Conservation (phyloP, 2,888 invertebrate species). For the Limnephilus auricula region DNA sequence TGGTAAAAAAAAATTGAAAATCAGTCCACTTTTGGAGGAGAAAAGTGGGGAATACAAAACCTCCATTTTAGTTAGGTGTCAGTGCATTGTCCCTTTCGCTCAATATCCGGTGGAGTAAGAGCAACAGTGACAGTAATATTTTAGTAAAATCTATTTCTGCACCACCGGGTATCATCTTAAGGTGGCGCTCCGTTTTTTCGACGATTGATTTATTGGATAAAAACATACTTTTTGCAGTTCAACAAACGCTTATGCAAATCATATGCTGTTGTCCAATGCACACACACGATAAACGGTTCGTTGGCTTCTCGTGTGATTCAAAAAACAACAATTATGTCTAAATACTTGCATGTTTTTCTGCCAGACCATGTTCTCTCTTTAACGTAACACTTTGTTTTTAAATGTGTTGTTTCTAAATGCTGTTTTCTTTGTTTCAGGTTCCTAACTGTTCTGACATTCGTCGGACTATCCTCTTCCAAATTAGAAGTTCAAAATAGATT, state of each 20-base stretch:
- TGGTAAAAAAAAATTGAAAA: no score
- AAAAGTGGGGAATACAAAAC: no score
- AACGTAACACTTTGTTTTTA: background rate
- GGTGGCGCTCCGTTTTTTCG: background rate
- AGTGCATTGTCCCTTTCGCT: no score
- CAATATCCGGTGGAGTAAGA: no score
- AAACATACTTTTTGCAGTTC: background rate
- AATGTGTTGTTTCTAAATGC: background rate
- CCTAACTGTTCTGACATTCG: slow-evolving; percentile 48
- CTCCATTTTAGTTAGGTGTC: no score
- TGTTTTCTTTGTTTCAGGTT: slow-evolving; percentile 56
- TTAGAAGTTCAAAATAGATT: slow-evolving; percentile 38
- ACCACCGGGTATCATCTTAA: no score
- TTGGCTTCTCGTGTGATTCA: background rate
- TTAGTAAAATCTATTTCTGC: no score
- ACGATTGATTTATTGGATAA: background rate
- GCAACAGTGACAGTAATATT: no score
- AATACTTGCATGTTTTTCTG: background rate
- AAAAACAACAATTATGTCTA: background rate
- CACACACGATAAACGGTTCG: background rate
- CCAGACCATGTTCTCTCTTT: no score
- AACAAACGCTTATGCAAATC: background rate
- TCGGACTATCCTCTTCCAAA: slow-evolving; percentile 54
- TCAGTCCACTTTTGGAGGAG: no score
- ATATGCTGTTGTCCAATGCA: background rate